Conservation (phyloP, 1,140 invertebrate species). For the Bombus soroeensis region DNA sequence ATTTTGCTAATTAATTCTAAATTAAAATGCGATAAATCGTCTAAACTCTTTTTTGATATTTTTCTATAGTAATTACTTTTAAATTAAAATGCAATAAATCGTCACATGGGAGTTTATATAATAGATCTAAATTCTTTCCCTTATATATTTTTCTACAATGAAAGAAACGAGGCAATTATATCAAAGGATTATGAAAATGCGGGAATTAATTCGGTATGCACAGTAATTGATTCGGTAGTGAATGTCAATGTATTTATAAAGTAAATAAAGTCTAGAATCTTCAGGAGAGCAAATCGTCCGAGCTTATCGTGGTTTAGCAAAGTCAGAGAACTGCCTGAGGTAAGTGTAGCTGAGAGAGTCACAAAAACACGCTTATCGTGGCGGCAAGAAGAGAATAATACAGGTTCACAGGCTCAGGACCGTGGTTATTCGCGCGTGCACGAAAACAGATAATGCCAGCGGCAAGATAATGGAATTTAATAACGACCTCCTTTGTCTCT, state of each 20-base stretch:
- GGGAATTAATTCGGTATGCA: no score
- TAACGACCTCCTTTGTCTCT: constrained; percentile 46
- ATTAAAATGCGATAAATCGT: no score
- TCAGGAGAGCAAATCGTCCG: neutral
- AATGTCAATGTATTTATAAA: neutral
- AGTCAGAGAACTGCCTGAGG: neutral
- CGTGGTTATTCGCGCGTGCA: constrained; percentile 56
- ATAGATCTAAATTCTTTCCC: no score
- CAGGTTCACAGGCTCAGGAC: constrained; percentile 26
- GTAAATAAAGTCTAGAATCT: neutral
- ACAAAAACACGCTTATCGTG: constrained; percentile 53
- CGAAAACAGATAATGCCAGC: constrained; percentile 56
- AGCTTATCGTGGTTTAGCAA: neutral
- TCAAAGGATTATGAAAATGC: neutral
- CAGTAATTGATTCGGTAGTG: neutral
- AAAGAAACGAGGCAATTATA: neutral
- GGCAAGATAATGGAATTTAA: constrained; percentile 66
- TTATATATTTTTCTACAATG: neutral
- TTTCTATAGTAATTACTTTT: neutral
- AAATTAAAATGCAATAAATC: neutral
- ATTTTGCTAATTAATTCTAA: no score
- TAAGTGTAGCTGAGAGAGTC: constrained; percentile 11
- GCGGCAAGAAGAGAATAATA: constrained; percentile 40
- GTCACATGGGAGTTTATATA: no score
- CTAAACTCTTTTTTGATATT: neutral